Evolutionary conservation across 2,888 invertebrate species (phyloP), one percentile per base, ranked within the genome.

Genomic region (Fissipunctia ypsillon): DNA sequence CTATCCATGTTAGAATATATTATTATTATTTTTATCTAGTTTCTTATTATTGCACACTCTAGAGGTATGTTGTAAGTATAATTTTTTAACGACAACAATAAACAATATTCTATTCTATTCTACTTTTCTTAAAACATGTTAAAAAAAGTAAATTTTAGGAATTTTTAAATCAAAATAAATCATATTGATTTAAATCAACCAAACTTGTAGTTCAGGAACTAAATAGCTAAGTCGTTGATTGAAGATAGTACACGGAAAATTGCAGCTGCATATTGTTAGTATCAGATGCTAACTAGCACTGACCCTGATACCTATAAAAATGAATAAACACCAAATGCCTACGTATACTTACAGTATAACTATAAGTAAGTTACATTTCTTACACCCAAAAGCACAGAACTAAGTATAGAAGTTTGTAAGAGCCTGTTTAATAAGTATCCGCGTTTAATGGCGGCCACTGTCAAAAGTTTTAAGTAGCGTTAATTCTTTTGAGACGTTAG

Each of bases 401-500:
- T 82, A n/a, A n/a, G n/a, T n/a, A 79, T 76, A 56, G 79, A 86
- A 86, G 80, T 68, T 63, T 57, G 63, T 67, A 75, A 74, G 68
- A 84, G 72, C 59, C 76, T 74, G 75, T 81, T 73, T 86, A 78
- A 80, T 83, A 85, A 84, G 82, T 78, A 82, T 77, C 69, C 72
- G 52, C 76, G 54, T 87, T 80, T 88, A 85, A 86, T 87, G 86
- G 84, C 77, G 54, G 79, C 74, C 67, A 79, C 76, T 83, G 88
- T 86, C 88, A 81, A 88, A 88, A 88, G 76, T 88, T 87, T 85
- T 80, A 81, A 85, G 80, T 84, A 79, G 72, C 79, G 79, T 84
- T 85, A 86, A 88, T 88, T 88, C 85, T 84, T 87, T 87, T 84
- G 84, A 88, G 83, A 86, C 76, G 73, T 84, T 86, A 86, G 78